Evolutionary conservation across 2,888 invertebrate species (phyloP).

Genomic region (Tinea trinotella): DNA sequence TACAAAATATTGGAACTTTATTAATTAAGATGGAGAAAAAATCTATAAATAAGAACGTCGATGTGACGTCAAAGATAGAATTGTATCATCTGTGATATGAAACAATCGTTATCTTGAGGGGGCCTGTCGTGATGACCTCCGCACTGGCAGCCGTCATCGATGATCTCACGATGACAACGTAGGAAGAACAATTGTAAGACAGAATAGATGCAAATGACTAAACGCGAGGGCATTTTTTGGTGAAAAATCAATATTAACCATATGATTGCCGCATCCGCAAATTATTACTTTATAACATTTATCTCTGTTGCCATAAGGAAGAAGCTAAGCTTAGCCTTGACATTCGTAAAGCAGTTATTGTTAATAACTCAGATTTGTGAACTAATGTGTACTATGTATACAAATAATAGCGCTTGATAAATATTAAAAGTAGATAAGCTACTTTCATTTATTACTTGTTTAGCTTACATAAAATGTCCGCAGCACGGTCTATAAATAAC

Average conservation of each 20-base stretch:
- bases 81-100: not conserved
- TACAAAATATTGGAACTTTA: not conserved
- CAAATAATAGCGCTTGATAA: too few species aligned
- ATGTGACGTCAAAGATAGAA: not conserved
- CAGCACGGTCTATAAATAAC: too few species aligned
- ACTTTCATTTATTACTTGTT: too few species aligned
- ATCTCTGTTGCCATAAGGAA: constrained; percentile 2
- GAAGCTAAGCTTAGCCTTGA: constrained; percentile 3
- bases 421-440: too few species aligned
- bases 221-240: not conserved
- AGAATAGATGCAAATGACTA: not conserved
- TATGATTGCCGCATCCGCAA: not conserved
- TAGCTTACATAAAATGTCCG: too few species aligned
- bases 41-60: too few species aligned
- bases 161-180: constrained; percentile 36
- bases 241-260: not conserved
- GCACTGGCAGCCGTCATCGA: constrained; percentile 36
- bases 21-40: not conserved
- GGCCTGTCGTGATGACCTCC: constrained; percentile 35
- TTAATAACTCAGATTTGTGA: not conserved
- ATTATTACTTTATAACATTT: not conserved
- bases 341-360: not conserved
- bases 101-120: not conserved
- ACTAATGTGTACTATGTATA: too few species aligned
- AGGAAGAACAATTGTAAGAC: constrained; percentile 6